Conservation (phyloP, 2,888 invertebrate genomes). For the Cremastobaeus sp. region DNA sequence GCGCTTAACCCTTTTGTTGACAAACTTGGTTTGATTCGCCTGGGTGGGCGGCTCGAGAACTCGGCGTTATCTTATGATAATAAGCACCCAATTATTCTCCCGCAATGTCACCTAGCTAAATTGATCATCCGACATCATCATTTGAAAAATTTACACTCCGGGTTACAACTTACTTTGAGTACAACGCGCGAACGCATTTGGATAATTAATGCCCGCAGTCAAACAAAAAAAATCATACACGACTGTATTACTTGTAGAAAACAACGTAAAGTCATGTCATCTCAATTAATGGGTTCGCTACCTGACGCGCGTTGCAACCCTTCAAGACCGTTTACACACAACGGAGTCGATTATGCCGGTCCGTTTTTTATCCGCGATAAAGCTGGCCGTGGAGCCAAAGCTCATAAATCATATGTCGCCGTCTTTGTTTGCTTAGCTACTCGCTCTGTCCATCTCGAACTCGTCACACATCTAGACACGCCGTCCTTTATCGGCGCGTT, state of each 20-base stretch:
- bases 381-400: not conserved
- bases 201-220: not conserved
- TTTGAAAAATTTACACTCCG: not conserved
- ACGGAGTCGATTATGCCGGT: not conserved
- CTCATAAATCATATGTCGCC: not conserved
- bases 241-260: not conserved
- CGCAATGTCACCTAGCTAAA: not conserved
- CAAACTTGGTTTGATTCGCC: too few species aligned
- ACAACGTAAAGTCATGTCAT: not conserved
- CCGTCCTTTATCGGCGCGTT: not conserved
- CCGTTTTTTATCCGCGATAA: not conserved
- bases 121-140: not conserved
- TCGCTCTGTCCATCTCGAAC: not conserved
- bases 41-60: too few species aligned
- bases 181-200: not conserved
- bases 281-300: not conserved
- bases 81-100: too few species aligned
- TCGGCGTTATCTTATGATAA: too few species aligned
- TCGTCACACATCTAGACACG: not conserved
- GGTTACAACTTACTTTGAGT: not conserved
- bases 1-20: too few species aligned
- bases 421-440: not conserved
- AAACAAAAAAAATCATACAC: not conserved
- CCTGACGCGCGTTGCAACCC: not conserved
- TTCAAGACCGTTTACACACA: not conserved